These are phyloP conservation scores for Gastrophryne carolinensis DNA, from an alignment of 2,797 vertebrate species.

Conservation along the genomic window DNA sequence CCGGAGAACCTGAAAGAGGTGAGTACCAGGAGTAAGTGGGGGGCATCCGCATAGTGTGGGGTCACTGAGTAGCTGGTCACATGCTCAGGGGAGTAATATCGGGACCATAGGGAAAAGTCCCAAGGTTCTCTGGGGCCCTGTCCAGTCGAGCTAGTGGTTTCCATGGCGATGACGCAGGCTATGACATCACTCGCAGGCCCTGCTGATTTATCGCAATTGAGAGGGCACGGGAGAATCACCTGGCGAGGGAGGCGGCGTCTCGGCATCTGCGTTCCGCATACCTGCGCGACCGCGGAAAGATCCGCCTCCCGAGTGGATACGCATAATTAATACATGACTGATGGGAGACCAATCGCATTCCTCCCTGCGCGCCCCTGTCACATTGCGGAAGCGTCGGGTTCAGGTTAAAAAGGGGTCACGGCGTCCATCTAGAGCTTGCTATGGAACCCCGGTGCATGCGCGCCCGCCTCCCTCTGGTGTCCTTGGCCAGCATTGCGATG, in stretches of 20 bases:
- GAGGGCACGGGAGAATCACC: background rate
- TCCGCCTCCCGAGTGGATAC: background rate
- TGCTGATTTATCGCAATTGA: background rate
- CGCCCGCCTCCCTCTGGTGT: no score
- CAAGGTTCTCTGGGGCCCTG: background rate
- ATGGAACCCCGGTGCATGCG: no score
- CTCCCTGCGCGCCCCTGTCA: background rate
- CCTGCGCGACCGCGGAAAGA: background rate
- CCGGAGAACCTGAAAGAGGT: no score
- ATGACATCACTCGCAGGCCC: no score
- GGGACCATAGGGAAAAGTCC: background rate
- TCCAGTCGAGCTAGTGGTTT: background rate
- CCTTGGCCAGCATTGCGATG: no score
- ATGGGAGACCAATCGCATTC: background rate
- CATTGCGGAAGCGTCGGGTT: background rate
- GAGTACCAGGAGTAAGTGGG: no score
- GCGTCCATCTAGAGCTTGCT: no score
- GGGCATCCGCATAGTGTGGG: no score
- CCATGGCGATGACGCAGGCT: background rate
- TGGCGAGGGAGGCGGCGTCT: background rate
- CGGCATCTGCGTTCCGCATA: background rate
- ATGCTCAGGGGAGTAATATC: no score
- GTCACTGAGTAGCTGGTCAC: no score
- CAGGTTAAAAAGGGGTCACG: background rate
- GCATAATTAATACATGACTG: conserved; percentile 14